Percentiles rank a stretch among this genome's conserved stretches.
Evolutionary conservation across 2,797 vertebrate species (phyloP).

Genomic region (Eulemur rubriventer): DNA sequence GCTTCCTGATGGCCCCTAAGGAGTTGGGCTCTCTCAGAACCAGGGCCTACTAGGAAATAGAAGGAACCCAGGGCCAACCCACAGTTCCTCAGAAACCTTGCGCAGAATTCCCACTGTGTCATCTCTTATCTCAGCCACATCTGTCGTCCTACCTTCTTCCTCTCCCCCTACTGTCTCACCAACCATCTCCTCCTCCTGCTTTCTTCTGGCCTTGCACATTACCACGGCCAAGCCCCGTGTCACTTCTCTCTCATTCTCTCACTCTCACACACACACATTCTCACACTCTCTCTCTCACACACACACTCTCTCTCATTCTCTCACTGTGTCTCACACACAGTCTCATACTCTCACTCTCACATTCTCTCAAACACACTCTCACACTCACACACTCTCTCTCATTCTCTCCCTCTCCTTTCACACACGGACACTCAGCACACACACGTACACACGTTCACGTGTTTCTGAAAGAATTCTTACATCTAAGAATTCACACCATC

Average conservation of each 20-base stretch:
- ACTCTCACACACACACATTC: background rate
- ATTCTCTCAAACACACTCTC: too few relatives aligned
- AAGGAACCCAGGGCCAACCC: background rate
- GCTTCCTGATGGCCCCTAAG: background rate
- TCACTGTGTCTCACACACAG: background rate
- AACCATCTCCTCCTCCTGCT: background rate
- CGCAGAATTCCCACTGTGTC: background rate
- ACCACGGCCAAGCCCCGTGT: background rate
- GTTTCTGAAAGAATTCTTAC: background rate
- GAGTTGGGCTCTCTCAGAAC: background rate
- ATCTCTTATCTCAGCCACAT: background rate
- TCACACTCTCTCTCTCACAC: background rate
- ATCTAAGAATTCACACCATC: background rate
- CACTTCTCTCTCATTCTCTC: background rate
- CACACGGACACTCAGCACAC: background rate
- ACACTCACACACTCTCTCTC: background rate
- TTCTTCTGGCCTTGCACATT: background rate
- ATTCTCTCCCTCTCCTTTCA: background rate
- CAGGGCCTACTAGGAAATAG: background rate
- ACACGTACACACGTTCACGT: background rate
- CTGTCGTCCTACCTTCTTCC: background rate
- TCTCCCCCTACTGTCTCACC: background rate
- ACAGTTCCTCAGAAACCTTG: background rate
- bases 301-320: background rate
- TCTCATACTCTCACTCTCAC: background rate